phyloP scores from a whole-genome alignment of 2,113 vertebrate species.

The Tyto alba region DNA sequence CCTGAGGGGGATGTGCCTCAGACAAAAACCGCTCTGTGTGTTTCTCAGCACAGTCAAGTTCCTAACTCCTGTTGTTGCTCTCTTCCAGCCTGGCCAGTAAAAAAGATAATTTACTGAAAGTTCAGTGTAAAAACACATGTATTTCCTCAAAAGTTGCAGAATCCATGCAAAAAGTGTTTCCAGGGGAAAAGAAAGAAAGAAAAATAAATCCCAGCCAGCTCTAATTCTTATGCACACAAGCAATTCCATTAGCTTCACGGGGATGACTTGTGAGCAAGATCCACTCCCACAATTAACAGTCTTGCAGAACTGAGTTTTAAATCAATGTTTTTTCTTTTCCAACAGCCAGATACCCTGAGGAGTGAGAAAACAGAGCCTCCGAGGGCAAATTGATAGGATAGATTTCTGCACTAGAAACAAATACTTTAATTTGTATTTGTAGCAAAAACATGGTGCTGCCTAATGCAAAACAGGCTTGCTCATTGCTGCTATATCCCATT shows the following conservation, averaged over 20 bases:
- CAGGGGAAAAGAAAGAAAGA: background rate
- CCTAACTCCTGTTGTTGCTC: background rate
- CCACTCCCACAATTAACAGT: background rate
- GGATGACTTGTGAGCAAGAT: background rate
- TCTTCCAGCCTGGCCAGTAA: background rate
- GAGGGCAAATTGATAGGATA: background rate
- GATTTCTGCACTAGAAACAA: constrained; percentile 11
- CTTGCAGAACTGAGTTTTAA: background rate
- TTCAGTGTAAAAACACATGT: background rate
- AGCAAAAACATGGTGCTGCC: background rate
- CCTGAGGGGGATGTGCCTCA: background rate
- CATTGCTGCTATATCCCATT: background rate
- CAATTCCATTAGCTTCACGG: background rate
- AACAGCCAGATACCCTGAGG: background rate
- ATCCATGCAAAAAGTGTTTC: background rate
- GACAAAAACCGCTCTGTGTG: background rate
- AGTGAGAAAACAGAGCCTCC: constrained; percentile 5
- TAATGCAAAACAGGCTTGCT: background rate
- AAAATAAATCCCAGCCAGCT: background rate
- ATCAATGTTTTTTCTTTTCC: background rate
- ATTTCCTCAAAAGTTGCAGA: background rate
- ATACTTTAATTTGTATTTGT: constrained; percentile 12
- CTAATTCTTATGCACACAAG: background rate
- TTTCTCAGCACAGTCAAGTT: background rate
- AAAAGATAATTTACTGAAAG: background rate